Conservation (phyloP, 2,797 vertebrate species). For the Phaenicophaeus curvirostris region DNA sequence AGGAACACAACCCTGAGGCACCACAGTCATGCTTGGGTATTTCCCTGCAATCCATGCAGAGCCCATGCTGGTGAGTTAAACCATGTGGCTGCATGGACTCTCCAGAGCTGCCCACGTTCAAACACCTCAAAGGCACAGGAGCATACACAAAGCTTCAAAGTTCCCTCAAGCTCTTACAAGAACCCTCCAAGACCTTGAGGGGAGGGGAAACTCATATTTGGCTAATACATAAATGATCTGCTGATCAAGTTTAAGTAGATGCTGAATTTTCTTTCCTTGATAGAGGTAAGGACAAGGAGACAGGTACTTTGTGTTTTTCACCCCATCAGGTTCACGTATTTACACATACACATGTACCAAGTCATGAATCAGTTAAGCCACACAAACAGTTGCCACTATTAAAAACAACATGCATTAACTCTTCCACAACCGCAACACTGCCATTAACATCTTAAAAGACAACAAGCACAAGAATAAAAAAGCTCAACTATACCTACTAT, state of each 20-base stretch:
- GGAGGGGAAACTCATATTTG: neutral
- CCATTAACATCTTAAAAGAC: neutral
- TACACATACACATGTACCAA: rapidly evolving
- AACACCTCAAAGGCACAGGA: neutral
- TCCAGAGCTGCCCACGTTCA: neutral
- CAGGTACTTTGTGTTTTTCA: rapidly evolving
- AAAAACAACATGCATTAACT: neutral
- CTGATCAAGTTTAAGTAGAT: neutral
- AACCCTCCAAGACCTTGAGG: neutral
- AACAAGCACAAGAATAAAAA: neutral
- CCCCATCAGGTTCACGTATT: neutral
- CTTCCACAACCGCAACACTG: neutral
- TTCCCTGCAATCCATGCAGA: rapidly evolving
- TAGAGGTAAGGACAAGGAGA: neutral
- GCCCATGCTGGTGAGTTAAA: rapidly evolving
- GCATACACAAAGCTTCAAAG: neutral
- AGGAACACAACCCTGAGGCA: rapidly evolving
- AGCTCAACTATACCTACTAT: neutral
- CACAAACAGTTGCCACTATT: neutral
- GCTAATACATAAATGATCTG: neutral
- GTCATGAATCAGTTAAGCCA: neutral
- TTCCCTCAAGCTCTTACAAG: neutral
- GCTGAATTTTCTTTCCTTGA: neutral
- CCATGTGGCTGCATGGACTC: rapidly evolving
- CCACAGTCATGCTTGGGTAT: rapidly evolving